Evolutionary conservation across 2,797 vertebrate species (phyloP).

Genomic region (Enteromius unitaeniatus): DNA sequence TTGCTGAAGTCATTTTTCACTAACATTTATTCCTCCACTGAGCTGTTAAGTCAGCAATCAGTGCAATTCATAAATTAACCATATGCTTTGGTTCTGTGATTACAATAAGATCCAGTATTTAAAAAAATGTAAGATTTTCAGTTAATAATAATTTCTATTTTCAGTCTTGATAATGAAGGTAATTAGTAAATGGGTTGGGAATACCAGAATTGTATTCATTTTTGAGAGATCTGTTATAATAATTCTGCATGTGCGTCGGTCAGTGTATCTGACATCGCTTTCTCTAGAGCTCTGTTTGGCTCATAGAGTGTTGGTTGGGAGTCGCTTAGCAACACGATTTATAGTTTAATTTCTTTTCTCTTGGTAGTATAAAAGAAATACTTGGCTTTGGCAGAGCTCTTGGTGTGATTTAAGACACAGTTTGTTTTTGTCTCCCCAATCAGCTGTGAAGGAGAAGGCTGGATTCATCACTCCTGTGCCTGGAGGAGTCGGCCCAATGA

Average conservation of each 20-base stretch:
- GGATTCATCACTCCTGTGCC: constrained; percentile 91
- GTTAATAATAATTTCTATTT: neutral
- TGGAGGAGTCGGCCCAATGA: constrained; percentile 92
- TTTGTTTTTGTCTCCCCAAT: constrained; percentile 56
- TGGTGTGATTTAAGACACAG: constrained; percentile 1
- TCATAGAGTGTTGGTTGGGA: neutral
- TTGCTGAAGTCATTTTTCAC: neutral
- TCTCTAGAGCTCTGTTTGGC: neutral
- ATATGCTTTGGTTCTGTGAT: neutral
- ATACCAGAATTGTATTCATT: neutral
- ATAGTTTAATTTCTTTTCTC: constrained; percentile 2
- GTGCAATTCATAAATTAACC: neutral
- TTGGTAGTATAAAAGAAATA: constrained; percentile 9
- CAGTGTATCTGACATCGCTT: neutral
- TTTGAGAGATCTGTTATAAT: neutral
- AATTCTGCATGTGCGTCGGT: neutral
- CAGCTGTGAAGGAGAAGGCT: constrained; percentile 91
- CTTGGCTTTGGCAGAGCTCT: constrained; percentile 4
- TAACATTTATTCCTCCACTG: neutral
- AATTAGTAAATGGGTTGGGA: neutral
- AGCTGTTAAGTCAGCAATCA: neutral
- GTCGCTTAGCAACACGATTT: constrained; percentile 12
- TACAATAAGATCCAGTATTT: neutral
- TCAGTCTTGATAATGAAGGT: no score
- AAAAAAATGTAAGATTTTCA: neutral